phyloP scores from a whole-genome alignment of 2,113 vertebrate genomes.

The Edolisoma coerulescens region DNA sequence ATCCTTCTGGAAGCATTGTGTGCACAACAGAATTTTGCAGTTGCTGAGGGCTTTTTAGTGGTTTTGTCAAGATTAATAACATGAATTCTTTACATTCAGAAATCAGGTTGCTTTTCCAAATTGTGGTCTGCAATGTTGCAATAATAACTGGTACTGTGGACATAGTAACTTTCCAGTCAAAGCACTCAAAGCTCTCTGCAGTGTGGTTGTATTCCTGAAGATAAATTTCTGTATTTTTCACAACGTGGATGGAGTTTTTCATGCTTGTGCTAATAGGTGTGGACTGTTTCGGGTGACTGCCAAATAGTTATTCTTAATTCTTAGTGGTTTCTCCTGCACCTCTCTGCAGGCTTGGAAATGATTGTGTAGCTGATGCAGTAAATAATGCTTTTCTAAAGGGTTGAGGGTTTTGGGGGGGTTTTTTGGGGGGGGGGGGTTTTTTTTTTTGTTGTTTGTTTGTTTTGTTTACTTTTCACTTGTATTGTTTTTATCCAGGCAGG shows the following conservation, averaged over 20 bases:
- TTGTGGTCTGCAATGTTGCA: not conserved
- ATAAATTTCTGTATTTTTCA: not conserved
- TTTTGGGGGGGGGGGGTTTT: not conserved
- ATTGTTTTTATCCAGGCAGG: not conserved
- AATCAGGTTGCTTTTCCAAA: not conserved
- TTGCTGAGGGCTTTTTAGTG: not conserved
- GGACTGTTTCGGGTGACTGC: not conserved
- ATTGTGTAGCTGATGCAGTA: not conserved
- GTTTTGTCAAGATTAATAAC: not conserved
- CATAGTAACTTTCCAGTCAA: not conserved
- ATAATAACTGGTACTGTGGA: not conserved
- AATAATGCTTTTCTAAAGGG: not conserved
- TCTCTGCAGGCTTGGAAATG: not conserved
- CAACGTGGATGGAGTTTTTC: not conserved
- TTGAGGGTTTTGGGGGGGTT: not conserved
- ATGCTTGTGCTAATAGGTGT: not conserved
- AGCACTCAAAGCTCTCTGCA: not conserved
- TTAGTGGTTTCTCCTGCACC: not conserved
- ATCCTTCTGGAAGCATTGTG: not conserved
- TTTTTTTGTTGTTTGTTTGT: not conserved
- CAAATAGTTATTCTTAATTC: not conserved
- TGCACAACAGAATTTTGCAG: not conserved
- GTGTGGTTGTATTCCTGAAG: not conserved
- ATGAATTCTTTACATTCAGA: not conserved
- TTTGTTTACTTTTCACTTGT: not conserved